Percentiles rank a stretch among this genome's conserved stretches.
phyloP scores from a whole-genome alignment of 2,113 vertebrate genomes.

The Reinhardtius hippoglossoides region DNA sequence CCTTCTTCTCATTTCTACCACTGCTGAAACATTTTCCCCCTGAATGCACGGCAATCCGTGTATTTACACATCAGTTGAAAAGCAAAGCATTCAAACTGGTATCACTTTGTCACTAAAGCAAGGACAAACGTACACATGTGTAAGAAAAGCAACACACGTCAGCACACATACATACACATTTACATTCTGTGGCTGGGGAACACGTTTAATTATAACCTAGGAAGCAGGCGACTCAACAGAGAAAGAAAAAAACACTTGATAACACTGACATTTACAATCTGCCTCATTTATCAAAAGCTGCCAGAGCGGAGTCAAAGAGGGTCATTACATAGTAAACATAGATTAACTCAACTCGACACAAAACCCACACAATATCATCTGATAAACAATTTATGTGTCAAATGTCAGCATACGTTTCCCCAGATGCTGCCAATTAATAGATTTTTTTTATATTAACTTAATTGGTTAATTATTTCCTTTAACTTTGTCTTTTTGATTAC shows the following conservation, averaged over 20 bases:
- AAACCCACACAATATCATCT: constrained; percentile 67
- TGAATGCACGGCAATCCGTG: constrained; percentile 19
- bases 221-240: constrained; percentile 60
- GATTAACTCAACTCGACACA: constrained; percentile 76
- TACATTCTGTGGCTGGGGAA: constrained; percentile 56
- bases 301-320: constrained; percentile 78
- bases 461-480: too few species aligned
- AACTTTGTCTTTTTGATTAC: not conserved
- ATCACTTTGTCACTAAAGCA: constrained; percentile 12
- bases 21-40: too few species aligned
- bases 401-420: constrained; percentile 64
- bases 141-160: constrained; percentile 31
- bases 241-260: constrained; percentile 65
- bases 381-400: constrained; percentile 66
- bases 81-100: constrained; percentile 15
- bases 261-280: constrained; percentile 82
- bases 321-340: constrained; percentile 80
- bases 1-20: too few species aligned
- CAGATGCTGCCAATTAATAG: constrained; percentile 60
- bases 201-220: constrained; percentile 76
- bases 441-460: not conserved
- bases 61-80: constrained; percentile 27
- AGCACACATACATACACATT: constrained; percentile 18
- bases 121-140: constrained; percentile 6
- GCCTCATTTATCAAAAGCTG: constrained; percentile 82